Conservation (phyloP, 2,888 invertebrate genomes). For the Brachylomia viminalis region DNA sequence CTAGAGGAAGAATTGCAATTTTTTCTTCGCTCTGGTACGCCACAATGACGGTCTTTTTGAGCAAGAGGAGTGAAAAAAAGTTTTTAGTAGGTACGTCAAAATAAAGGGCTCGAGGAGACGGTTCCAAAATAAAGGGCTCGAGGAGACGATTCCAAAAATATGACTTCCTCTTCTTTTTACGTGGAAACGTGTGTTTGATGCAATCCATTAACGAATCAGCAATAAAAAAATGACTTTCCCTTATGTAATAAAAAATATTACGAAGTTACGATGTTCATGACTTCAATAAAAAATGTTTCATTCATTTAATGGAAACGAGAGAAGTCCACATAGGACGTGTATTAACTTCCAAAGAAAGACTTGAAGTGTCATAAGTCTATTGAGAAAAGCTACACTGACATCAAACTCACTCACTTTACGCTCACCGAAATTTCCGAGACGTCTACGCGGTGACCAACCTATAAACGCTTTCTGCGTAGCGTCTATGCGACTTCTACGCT, state of each 20-base stretch:
- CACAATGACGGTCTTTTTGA: too few relatives aligned
- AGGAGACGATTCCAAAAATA: too few relatives aligned
- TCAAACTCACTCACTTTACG: not conserved
- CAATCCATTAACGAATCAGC: constrained; percentile 1
- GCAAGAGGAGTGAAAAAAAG: too few relatives aligned
- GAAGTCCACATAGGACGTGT: not conserved
- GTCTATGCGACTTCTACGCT: not conserved
- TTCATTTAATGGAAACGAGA: not conserved
- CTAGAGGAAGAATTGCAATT: too few relatives aligned
- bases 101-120: too few relatives aligned
- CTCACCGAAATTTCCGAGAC: not conserved
- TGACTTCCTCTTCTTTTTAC: too few relatives aligned
- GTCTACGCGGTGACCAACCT: not conserved
- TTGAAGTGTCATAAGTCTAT: not conserved
- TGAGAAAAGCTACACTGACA: not conserved
- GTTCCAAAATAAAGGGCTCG: too few relatives aligned
- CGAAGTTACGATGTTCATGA: not conserved
- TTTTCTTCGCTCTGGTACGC: too few relatives aligned
- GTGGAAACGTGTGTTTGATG: too few relatives aligned
- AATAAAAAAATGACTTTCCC: constrained; percentile 24
- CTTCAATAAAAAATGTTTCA: constrained; percentile 1
- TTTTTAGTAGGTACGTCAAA: too few relatives aligned
- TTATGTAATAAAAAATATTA: not conserved
- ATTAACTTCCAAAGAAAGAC: not conserved
- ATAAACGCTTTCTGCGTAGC: not conserved